These are phyloP conservation scores for Tanypteryx hageni DNA, from an alignment of 2,888 invertebrate species.

Conservation along the genomic window DNA sequence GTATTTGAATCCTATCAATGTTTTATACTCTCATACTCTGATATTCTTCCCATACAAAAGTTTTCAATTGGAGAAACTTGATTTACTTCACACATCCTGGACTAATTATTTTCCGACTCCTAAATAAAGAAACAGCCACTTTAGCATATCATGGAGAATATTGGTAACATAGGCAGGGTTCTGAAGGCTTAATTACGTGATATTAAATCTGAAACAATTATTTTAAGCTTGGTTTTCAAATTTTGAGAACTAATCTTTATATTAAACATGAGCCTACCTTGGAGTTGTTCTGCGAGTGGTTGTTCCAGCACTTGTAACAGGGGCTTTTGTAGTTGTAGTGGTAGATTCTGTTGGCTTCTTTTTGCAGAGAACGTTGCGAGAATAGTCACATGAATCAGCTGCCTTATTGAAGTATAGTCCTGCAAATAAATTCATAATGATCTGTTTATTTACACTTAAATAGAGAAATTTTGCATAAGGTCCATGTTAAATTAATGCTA, in stretches of 20 bases:
- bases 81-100: no score
- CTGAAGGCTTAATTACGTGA: no score
- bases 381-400: constrained; percentile 94
- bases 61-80: no score
- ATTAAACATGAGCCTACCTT: constrained; percentile 68
- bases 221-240: no score
- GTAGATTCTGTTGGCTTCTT: constrained; percentile 79
- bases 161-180: no score
- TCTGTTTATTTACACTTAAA: neutral
- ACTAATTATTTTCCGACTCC: no score
- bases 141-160: no score
- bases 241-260: neutral
- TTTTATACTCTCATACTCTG: no score
- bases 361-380: constrained; percentile 88
- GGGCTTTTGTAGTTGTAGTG: constrained; percentile 75
- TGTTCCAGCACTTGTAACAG: constrained; percentile 75
- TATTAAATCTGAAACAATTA: no score
- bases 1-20: no score
- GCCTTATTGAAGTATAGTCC: constrained; percentile 94
- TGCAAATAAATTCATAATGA: constrained; percentile 72
- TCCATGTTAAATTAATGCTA: neutral
- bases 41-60: no score
- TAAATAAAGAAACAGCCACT: no score
- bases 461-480: neutral
- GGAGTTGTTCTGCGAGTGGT: constrained; percentile 76